Evolutionary conservation across 2,113 vertebrate genomes (phyloP), one percentile per base, ranked within the genome.

Genomic region (Stomatorhinus ivindoensis): DNA sequence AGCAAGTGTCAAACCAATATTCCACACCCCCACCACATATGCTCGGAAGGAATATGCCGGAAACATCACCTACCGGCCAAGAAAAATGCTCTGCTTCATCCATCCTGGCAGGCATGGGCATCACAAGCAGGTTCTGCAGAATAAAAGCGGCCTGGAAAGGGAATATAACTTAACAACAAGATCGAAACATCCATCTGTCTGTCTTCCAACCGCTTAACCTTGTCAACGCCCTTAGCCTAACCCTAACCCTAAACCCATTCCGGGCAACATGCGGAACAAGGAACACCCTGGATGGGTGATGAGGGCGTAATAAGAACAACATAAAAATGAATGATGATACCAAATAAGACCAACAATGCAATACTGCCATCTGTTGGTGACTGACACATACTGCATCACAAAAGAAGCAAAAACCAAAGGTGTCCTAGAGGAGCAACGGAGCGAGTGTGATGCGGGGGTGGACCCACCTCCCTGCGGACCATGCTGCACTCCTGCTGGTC

Each of bases 61-160:
- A 91, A 91, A 47, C 91, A 39, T 88, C 90, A 95, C 97, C 92
- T 92, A 99, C 98, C 96, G 98, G 97, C 98, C 98, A 99, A 93
- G 95, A 90, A 90, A 94, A 95, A 91, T 97, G 96, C 90, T 97
- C 97, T 44, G 93, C 91, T 47, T 97, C 96, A 91, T 97, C 97
- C 89, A 92, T 89, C 44, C 93, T 96, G 91, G 95, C 93, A 92
- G 97, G 96, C 96, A 98, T 95, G 86, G 97, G 97, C 94, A 99
- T 97, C 91, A 97, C 96, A 93, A 99, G 97, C 82, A 99, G 95
- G 95, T 99, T 99, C 93, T 99, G 98, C 90, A 99, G 95, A 95
- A 99, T 97, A 94, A 98, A 99, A 58, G 97, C 97, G 91, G 98
- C 98, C 98, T 99, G 92, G 93, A 93, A 87, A 94, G 88, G 61